Percentiles rank a stretch among this genome's conserved stretches.
Evolutionary conservation across 2,888 invertebrate species (phyloP).

Genomic region (Epinotia nisella): DNA sequence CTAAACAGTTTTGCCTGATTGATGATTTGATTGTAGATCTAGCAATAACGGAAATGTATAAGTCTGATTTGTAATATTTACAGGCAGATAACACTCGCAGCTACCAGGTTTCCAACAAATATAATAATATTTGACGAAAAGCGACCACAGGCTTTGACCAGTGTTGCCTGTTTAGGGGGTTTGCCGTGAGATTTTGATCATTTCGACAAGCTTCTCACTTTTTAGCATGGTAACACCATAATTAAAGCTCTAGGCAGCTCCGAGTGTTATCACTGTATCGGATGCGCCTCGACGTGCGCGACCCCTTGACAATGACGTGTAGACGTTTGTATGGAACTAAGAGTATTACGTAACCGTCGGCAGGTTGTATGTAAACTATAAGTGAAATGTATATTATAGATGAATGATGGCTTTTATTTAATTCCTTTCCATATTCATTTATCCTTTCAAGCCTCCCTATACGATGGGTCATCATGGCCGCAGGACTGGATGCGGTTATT

Average conservation of each 20-base stretch:
- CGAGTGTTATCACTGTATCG: conserved; percentile 1
- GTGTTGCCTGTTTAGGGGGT: too few species aligned
- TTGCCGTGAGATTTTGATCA: background rate
- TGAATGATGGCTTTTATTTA: conserved; percentile 33
- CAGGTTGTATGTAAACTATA: conserved; percentile 43
- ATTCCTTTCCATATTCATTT: background rate
- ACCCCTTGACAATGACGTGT: conserved; percentile 21
- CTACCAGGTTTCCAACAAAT: background rate
- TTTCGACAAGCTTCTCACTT: background rate
- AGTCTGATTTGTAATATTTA: conserved; percentile 17
- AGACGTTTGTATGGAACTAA: conserved; percentile 36
- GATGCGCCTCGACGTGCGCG: conserved; percentile 54
- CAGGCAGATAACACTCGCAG: background rate
- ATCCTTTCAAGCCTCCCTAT: too few species aligned
- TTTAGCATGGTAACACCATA: background rate
- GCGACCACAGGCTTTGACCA: background rate
- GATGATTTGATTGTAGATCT: conserved; percentile 1
- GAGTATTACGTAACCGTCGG: conserved; percentile 27
- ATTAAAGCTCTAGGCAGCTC: background rate
- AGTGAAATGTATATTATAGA: conserved; percentile 47
- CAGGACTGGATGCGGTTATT: too few species aligned
- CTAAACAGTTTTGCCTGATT: background rate
- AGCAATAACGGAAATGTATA: conserved; percentile 19
- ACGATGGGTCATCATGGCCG: too few species aligned
- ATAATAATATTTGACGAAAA: background rate